phyloP scores from a whole-genome alignment of 2,797 vertebrate genomes.

The Pogoniulus pusillus region DNA sequence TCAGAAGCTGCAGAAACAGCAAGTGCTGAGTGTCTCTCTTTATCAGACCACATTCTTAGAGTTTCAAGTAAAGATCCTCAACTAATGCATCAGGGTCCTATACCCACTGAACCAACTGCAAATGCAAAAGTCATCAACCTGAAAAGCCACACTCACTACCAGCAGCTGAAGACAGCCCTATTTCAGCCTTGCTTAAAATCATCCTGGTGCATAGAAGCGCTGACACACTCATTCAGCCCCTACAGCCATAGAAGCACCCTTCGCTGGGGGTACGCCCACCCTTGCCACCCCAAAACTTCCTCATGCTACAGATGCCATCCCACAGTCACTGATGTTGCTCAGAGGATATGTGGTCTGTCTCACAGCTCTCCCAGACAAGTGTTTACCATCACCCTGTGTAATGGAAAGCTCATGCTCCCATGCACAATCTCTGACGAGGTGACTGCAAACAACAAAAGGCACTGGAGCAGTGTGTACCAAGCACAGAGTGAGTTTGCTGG shows the following conservation, averaged over 20 bases:
- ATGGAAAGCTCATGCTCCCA: fast-evolving
- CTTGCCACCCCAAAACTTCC: not conserved
- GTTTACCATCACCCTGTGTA: not conserved
- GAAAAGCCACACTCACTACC: not conserved
- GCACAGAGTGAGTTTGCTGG: not conserved
- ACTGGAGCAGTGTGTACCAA: fast-evolving
- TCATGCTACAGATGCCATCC: not conserved
- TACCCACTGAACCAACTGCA: not conserved
- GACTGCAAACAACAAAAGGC: not conserved
- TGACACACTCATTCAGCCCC: not conserved
- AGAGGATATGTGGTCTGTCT: not conserved
- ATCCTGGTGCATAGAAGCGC: not conserved
- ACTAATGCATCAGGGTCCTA: not conserved
- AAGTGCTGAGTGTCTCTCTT: not conserved
- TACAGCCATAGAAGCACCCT: fast-evolving
- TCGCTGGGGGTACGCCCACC: not conserved
- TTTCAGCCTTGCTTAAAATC: not conserved
- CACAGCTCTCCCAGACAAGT: fast-evolving
- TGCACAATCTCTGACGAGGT: not conserved
- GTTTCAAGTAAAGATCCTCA: not conserved
- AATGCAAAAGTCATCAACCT: not conserved
- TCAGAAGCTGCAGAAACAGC: not conserved
- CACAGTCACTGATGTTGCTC: fast-evolving
- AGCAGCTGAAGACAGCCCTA: not conserved
- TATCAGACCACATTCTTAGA: not conserved